Percentiles rank a stretch among this genome's conserved stretches.
Evolutionary conservation across 2,888 invertebrate genomes (phyloP).

Genomic region (Panorpa germanica): DNA sequence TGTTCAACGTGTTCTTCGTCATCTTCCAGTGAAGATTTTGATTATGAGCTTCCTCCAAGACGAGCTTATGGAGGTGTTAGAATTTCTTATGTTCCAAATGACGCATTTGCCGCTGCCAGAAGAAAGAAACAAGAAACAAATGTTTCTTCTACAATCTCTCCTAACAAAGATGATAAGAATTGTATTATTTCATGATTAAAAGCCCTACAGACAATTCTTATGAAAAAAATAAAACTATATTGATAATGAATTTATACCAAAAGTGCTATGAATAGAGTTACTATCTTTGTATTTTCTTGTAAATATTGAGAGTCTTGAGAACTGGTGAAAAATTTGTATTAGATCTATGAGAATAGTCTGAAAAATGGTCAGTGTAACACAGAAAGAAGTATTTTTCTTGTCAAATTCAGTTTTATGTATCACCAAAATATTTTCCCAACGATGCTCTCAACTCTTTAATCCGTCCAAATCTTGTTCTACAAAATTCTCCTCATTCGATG

Average conservation of each 20-base stretch:
- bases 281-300: constrained; percentile 1
- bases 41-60: constrained; percentile 68
- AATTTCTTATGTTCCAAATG: constrained; percentile 86
- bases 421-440: too few species aligned
- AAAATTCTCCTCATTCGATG: too few species aligned
- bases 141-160: constrained; percentile 20
- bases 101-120: constrained; percentile 67
- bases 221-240: not conserved
- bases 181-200: constrained; percentile 69
- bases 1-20: constrained; percentile 81
- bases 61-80: constrained; percentile 74
- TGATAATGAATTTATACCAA: not conserved
- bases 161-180: constrained; percentile 53
- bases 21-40: constrained; percentile 73
- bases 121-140: constrained; percentile 36
- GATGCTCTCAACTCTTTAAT: too few species aligned
- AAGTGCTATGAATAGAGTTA: not conserved
- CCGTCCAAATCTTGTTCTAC: too few species aligned
- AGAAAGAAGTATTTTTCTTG: too few species aligned
- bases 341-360: constrained; percentile 15
- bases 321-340: too few species aligned
- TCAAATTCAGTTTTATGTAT: too few species aligned
- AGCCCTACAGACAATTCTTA: constrained; percentile 14
- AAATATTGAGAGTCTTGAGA: too few species aligned
- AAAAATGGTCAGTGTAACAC: too few species aligned